Base-by-base conservation (phyloP, 2,888 invertebrate genomes). In the Amiota communis region DNA sequence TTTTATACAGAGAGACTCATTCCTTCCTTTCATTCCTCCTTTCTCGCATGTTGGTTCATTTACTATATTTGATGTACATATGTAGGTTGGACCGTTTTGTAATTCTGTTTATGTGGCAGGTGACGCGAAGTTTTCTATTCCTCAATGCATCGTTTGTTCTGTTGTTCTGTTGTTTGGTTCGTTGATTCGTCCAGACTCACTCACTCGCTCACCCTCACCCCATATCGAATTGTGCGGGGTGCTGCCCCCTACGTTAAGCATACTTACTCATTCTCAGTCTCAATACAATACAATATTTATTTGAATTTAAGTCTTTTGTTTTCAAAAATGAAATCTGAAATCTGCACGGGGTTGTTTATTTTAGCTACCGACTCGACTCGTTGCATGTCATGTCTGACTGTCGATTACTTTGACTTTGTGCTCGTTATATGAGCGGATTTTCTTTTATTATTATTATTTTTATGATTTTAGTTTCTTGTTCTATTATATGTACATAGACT, bases 51-150 rank as follows among this genome's bases (percentile, higher is more conserved):
- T 59, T 67, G 69, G 46, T 75, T 68, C 36, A 36, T 36, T 36
- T 6, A n/a, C n/a, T n/a, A 6, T 36, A 6, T 36, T 36, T 36
- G 36, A 36, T 56, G 46, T 61, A 46, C 17, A 13, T 71, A 36
- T 75, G 75, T 74, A 20, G 15, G 73, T 77, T 77, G 85, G 84
- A 51, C 64, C 64, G 71, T 65, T 72, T 65, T 46, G 71, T 65
- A 56, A 72, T 56, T 65, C 65, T 17, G 86, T 87, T 85, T 88
- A 79, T 87, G 82, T 88, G 89, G 90, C 90, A 90, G 90, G 90
- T 90, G 90, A 90, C 89, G 89, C 86, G 86, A 87, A 89, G 88
- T 89, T 88, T 88, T 86, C 86, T 82, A 87, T 90, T 89, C 86
- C 71, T 86, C 36, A 23, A 8, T 46, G n/a, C 36, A 36, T 79